Evolutionary conservation across 2,113 vertebrate species (phyloP).

Genomic region (Zapornia atra): DNA sequence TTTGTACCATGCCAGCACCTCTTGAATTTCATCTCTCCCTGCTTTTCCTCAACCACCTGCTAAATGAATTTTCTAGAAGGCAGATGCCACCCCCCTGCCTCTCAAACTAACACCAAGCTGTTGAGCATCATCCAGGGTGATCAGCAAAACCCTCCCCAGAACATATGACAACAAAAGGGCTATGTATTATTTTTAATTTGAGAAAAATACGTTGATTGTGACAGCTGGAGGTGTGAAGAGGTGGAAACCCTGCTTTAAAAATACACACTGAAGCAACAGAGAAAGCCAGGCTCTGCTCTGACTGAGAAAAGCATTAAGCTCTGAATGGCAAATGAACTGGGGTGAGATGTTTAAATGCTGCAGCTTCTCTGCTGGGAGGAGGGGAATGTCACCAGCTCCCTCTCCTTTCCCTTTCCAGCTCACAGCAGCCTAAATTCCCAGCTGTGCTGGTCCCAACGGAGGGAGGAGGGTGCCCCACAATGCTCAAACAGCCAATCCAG

Average conservation of each 20-base stretch:
- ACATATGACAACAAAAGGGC: not conserved
- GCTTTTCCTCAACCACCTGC: not conserved
- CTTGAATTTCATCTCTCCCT: not conserved
- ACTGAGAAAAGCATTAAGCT: not conserved
- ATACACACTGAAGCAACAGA: not conserved
- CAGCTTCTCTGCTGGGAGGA: not conserved
- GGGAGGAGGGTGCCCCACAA: no score
- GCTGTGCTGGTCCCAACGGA: rapidly evolving
- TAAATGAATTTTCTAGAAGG: not conserved
- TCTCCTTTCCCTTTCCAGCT: not conserved
- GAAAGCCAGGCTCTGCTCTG: not conserved
- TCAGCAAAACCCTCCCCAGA: not conserved
- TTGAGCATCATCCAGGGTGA: not conserved
- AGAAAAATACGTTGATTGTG: not conserved
- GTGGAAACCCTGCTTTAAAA: not conserved
- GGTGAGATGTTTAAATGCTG: not conserved
- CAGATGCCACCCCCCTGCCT: not conserved
- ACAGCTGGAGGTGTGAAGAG: not conserved
- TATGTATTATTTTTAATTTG: not conserved
- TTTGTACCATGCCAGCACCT: not conserved
- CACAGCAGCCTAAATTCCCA: not conserved
- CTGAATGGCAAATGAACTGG: not conserved
- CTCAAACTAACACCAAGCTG: not conserved
- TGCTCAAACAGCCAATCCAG: rapidly evolving
- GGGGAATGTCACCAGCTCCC: not conserved